A percentile compares a stretch with the other conserved stretches of the same genome.
Conservation (phyloP, 1,140 invertebrate genomes). For the Drosophila lini region DNA sequence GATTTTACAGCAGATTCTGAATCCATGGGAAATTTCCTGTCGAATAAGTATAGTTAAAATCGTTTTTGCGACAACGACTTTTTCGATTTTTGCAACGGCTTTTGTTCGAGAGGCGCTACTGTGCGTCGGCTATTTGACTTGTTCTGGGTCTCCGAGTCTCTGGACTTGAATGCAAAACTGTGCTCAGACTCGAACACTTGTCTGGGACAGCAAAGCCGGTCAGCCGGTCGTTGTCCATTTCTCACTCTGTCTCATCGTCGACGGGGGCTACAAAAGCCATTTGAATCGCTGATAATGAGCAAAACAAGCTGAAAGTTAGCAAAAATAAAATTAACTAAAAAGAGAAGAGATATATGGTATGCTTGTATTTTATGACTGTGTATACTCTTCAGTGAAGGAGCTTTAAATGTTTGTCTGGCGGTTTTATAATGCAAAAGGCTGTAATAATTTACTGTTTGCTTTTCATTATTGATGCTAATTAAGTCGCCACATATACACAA, state of each 20-base stretch:
- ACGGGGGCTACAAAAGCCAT: conserved; percentile 34
- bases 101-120: too few species aligned
- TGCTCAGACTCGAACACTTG: conserved; percentile 3
- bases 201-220: conserved; percentile 38
- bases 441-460: conserved; percentile 21
- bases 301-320: conserved; percentile 47
- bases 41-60: too few species aligned
- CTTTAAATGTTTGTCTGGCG: conserved; percentile 10
- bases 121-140: conserved; percentile 8
- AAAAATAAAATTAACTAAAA: conserved; percentile 19
- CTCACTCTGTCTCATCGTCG: conserved; percentile 20
- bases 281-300: conserved; percentile 59
- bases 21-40: too few species aligned
- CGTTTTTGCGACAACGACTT: too few species aligned
- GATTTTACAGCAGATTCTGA: too few species aligned
- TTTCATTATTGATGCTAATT: conserved; percentile 36
- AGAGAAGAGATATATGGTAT: background rate
- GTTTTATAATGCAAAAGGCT: conserved; percentile 3
- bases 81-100: too few species aligned
- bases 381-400: conserved; percentile 10
- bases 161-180: conserved; percentile 26
- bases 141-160: conserved; percentile 6
- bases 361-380: conserved; percentile 9
- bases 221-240: conserved; percentile 15
- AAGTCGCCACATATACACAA: background rate